Conservation (phyloP, 2,113 vertebrate species). For the Mastomys natalensis region DNA sequence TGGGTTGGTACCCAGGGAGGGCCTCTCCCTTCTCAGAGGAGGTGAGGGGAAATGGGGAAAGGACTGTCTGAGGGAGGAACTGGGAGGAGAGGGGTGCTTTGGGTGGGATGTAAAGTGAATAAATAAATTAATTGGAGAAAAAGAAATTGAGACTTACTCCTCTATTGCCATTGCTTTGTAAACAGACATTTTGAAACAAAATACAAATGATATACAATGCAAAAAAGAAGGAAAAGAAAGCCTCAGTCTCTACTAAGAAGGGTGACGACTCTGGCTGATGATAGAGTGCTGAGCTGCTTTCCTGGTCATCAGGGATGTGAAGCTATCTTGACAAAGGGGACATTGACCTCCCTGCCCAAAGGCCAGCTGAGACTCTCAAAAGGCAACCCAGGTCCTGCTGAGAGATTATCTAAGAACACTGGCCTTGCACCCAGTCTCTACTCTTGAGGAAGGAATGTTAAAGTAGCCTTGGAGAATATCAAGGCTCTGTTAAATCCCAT, state of each 20-base stretch:
- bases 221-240: neutral
- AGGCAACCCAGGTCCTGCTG: neutral
- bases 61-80: too few relatives aligned
- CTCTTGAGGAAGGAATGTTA: neutral
- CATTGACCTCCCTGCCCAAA: fast-evolving
- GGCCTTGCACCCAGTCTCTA: neutral
- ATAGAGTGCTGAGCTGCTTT: neutral
- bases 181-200: too few relatives aligned
- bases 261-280: neutral
- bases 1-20: too few relatives aligned
- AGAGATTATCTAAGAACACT: neutral
- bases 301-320: neutral
- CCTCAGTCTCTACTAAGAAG: neutral
- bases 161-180: too few relatives aligned
- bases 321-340: neutral
- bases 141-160: too few relatives aligned
- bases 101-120: too few relatives aligned
- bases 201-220: neutral
- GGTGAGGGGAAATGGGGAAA: too few relatives aligned
- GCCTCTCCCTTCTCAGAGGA: too few relatives aligned
- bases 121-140: too few relatives aligned
- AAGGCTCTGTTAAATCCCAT: neutral
- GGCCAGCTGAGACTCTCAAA: neutral
- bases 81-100: too few relatives aligned
- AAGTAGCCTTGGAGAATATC: neutral